Evolutionary conservation across 2,888 invertebrate genomes (phyloP).

Genomic region (Notodonta dromedarius): DNA sequence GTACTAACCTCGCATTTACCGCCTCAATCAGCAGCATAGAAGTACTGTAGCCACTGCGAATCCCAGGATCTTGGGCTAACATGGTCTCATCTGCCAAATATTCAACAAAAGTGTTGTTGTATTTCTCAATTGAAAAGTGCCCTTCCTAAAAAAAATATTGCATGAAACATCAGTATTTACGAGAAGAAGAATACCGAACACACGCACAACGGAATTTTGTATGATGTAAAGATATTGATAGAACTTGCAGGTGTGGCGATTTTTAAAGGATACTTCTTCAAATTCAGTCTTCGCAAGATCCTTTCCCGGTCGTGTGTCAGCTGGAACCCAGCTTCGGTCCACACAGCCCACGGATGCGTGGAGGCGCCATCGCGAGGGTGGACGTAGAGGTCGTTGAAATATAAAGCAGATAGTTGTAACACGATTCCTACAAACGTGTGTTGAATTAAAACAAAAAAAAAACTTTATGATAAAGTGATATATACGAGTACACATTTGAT

Average conservation of each 20-base stretch:
- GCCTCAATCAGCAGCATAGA: conserved; percentile 56
- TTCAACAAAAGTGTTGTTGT: conserved; percentile 57
- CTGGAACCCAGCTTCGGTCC: conserved; percentile 48
- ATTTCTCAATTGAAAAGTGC: conserved; percentile 42
- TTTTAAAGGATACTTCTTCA: conserved; percentile 56
- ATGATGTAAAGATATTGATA: background rate
- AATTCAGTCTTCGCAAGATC: conserved; percentile 52
- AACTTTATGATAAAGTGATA: no score
- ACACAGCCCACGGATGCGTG: conserved; percentile 60
- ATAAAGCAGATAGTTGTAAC: background rate
- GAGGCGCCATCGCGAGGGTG: conserved; percentile 57
- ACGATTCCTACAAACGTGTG: conserved; percentile 7
- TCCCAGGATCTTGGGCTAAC: conserved; percentile 58
- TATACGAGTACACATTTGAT: no score
- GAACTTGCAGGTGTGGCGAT: conserved; percentile 65
- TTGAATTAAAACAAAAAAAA: no score
- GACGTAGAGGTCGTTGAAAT: conserved; percentile 56
- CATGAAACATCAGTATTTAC: background rate
- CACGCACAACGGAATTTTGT: no score
- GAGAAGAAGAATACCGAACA: no score
- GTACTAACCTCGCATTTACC: conserved; percentile 65
- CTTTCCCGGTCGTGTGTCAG: conserved; percentile 49
- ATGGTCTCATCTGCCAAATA: conserved; percentile 59
- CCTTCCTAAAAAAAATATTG: background rate
- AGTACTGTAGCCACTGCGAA: conserved; percentile 54